Evolutionary conservation across 1,140 invertebrate genomes (phyloP).

Genomic region (Drosophila kurseongensis): DNA sequence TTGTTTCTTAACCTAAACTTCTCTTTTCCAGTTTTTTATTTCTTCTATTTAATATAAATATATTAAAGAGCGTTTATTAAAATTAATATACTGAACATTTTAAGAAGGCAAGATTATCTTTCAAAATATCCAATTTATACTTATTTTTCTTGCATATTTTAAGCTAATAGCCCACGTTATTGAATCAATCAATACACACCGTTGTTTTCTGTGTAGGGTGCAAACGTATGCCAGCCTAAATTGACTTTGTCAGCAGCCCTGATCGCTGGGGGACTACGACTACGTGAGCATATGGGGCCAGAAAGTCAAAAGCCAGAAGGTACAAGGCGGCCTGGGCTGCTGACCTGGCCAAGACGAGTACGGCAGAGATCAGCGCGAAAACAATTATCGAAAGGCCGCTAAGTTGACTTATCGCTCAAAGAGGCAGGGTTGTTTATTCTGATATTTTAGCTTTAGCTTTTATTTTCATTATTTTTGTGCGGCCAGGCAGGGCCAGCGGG

Average conservation of each 20-base stretch:
- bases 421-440: constrained; percentile 47
- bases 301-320: constrained; percentile 24
- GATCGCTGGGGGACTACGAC: constrained; percentile 7
- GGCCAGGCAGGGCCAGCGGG: not conserved
- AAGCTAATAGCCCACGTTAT: no score
- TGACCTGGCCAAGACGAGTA: constrained; percentile 40
- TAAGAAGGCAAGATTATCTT: no score
- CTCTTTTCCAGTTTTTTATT: no score
- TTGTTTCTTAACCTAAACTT: no score
- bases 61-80: no score
- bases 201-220: constrained; percentile 13
- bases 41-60: not conserved
- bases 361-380: constrained; percentile 41
- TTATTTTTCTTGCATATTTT: no score
- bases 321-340: constrained; percentile 22
- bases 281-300: constrained; percentile 38
- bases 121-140: no score
- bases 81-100: no score
- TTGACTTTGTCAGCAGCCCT: constrained; percentile 55
- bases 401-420: constrained; percentile 45
- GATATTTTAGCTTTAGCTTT: constrained; percentile 47
- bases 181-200: not conserved
- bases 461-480: constrained; percentile 51
- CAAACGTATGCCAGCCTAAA: constrained; percentile 9
- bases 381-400: constrained; percentile 63